Percentiles rank a stretch among this genome's conserved stretches.
These are phyloP conservation scores for Daphoenositta chrysoptera DNA, from an alignment of 2,113 vertebrate species.

Conservation along the genomic window DNA sequence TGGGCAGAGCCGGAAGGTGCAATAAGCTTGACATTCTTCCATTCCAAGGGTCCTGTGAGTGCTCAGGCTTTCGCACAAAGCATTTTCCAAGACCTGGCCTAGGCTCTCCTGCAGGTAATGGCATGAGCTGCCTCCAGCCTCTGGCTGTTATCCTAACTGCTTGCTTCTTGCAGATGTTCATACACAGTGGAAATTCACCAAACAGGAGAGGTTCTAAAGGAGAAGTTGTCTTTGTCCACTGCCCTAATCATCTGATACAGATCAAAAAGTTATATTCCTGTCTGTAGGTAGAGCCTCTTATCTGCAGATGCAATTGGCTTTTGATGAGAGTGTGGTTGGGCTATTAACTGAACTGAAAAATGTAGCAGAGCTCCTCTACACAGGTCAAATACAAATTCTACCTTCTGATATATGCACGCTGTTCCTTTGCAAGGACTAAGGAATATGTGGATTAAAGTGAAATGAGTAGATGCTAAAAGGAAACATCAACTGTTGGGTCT, in stretches of 20 bases:
- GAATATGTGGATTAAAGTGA: background rate
- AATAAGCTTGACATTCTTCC: background rate
- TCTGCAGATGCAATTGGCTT: background rate
- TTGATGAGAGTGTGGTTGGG: background rate
- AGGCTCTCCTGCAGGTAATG: background rate
- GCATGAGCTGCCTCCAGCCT: background rate
- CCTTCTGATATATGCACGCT: background rate
- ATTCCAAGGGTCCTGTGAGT: background rate
- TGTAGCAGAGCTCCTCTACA: background rate
- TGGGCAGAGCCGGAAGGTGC: background rate
- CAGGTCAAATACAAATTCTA: background rate
- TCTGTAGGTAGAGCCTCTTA: background rate
- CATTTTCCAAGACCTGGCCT: background rate
- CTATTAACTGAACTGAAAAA: background rate
- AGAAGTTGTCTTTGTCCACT: background rate
- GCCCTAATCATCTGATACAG: constrained; percentile 21
- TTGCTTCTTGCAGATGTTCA: background rate
- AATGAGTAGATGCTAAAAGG: background rate
- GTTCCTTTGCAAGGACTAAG: background rate
- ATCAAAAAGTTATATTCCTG: background rate
- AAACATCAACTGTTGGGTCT: background rate
- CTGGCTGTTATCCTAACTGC: background rate
- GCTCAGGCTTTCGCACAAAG: background rate
- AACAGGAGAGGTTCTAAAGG: background rate
- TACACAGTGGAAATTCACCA: background rate